phyloP scores from a whole-genome alignment of 1,140 invertebrate species.

The Saxidomus purpurata region DNA sequence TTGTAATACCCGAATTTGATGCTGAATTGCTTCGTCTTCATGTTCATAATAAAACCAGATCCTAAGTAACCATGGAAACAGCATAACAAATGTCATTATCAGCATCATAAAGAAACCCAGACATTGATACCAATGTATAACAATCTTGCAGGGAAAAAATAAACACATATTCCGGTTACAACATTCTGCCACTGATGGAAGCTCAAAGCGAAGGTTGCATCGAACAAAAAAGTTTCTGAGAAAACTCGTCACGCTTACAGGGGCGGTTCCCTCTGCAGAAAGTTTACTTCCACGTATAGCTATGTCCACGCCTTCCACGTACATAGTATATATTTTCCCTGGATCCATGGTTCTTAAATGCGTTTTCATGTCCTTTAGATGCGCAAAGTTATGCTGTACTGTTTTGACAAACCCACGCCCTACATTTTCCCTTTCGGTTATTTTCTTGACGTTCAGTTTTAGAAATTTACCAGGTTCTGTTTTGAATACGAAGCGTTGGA shows the following conservation, averaged over 20 bases:
- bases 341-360: background rate
- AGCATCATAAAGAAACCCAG: constrained; percentile 14
- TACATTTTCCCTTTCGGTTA: background rate
- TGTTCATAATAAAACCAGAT: constrained; percentile 37
- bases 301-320: background rate
- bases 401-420: constrained; percentile 3
- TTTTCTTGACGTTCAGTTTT: constrained; percentile 20
- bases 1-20: background rate
- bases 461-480: background rate
- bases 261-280: constrained; percentile 5
- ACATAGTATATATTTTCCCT: background rate
- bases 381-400: background rate
- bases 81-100: background rate
- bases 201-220: constrained; percentile 14
- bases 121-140: constrained; percentile 1
- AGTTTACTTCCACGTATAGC: constrained; percentile 30
- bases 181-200: constrained; percentile 15
- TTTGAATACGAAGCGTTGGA: background rate
- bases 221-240: constrained; percentile 31
- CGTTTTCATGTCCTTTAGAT: background rate
- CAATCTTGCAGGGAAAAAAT: background rate
- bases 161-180: background rate
- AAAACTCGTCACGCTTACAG: constrained; percentile 3
- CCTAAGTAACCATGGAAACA: constrained; percentile 27
- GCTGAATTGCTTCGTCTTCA: constrained; percentile 1